A percentile compares a stretch with the other conserved stretches of the same genome.
phyloP scores from a whole-genome alignment of 2,797 vertebrate species.

The Etheostoma nigrum region DNA sequence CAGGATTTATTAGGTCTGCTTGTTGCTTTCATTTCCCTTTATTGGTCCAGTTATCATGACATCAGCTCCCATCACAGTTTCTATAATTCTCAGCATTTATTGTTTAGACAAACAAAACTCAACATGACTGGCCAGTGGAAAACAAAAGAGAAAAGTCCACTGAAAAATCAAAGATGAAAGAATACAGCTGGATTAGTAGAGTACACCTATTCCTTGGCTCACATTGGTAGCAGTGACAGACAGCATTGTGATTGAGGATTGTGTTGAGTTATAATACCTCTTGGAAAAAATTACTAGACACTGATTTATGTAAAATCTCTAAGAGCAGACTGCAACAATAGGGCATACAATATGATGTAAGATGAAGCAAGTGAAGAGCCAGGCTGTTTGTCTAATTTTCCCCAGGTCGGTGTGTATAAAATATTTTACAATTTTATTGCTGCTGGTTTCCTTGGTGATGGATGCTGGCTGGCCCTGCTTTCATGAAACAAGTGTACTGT shows the following conservation, averaged over 20 bases:
- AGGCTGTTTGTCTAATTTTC: slow-evolving; percentile 30
- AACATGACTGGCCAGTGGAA: slow-evolving; percentile 47
- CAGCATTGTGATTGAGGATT: slow-evolving; percentile 37
- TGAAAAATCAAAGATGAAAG: slow-evolving; percentile 34
- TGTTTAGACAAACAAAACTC: slow-evolving; percentile 43
- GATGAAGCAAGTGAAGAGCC: slow-evolving; percentile 39
- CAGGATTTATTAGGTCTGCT: slow-evolving; percentile 24
- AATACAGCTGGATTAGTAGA: slow-evolving; percentile 46
- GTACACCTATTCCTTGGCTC: slow-evolving; percentile 47
- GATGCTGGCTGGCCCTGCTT: slow-evolving; percentile 44
- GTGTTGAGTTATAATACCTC: slow-evolving; percentile 40
- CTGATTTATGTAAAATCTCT: slow-evolving; percentile 47
- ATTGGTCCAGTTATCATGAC: slow-evolving; percentile 67
- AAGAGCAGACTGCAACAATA: slow-evolving; percentile 33
- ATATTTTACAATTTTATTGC: slow-evolving; percentile 65
- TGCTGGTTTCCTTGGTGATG: slow-evolving; percentile 69
- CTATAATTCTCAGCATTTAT: slow-evolving; percentile 29
- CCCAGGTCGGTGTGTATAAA: slow-evolving; percentile 52
- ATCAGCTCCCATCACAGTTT: slow-evolving; percentile 43
- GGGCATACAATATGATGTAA: slow-evolving; percentile 37
- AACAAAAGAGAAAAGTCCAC: slow-evolving; percentile 26
- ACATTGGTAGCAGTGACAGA: slow-evolving; percentile 49
- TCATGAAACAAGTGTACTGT: slow-evolving; percentile 22
- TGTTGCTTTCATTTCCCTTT: slow-evolving; percentile 63
- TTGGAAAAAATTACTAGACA: slow-evolving; percentile 32